Percentiles rank a stretch among this genome's conserved stretches.
Conservation (phyloP, 2,797 vertebrate species). For the Eleutherodactylus coqui region DNA sequence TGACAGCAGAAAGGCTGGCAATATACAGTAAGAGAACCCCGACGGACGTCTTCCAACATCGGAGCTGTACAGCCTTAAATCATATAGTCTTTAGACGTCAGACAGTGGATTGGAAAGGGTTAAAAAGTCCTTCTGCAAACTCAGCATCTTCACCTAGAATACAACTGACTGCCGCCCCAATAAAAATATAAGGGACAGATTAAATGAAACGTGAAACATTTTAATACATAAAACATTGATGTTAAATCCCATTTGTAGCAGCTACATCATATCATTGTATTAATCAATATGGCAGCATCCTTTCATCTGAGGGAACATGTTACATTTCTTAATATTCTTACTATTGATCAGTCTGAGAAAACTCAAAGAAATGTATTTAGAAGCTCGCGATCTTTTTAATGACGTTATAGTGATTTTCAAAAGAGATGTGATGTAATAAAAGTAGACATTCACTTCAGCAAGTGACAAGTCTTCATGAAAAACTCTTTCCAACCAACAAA, state of each 20-base stretch:
- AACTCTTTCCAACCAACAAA: too few species aligned
- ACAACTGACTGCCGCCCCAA: neutral
- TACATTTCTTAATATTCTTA: constrained; percentile 49
- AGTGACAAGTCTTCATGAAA: too few species aligned
- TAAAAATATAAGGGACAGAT: neutral
- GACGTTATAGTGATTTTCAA: constrained; percentile 15
- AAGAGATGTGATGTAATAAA: constrained; percentile 24
- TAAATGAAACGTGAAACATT: neutral
- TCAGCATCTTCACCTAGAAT: neutral
- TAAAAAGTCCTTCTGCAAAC: too few species aligned
- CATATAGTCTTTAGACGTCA: too few species aligned
- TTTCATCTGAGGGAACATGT: constrained; percentile 17
- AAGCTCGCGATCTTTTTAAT: constrained; percentile 11
- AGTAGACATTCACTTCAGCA: neutral
- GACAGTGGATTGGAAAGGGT: too few species aligned
- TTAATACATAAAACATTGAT: neutral
- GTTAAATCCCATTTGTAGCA: constrained; percentile 12
- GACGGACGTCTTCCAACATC: too few species aligned
- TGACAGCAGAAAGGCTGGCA: too few species aligned
- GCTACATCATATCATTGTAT: neutral
- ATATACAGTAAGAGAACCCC: too few species aligned
- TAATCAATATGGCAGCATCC: neutral
- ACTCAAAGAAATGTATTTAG: constrained; percentile 39
- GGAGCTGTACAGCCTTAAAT: too few species aligned
- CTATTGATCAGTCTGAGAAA: constrained; percentile 49